Conservation (phyloP, 2,797 vertebrate species). For the Jordanella pulchra region DNA sequence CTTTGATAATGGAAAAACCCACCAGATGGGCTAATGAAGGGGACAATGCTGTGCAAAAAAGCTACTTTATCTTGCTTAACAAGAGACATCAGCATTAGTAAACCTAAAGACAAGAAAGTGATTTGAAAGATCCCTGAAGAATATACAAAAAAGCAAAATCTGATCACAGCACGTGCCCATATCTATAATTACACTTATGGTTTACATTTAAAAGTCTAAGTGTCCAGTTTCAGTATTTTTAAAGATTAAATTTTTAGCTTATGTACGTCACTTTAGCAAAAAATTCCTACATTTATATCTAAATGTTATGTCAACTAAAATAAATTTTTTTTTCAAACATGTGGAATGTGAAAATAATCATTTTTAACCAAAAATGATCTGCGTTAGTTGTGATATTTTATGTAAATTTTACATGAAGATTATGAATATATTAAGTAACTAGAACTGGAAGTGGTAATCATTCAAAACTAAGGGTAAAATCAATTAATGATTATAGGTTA, state of each 20-base stretch:
- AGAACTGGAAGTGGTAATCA: too few relatives aligned
- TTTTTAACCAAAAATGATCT: background rate
- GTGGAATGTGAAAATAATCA: background rate
- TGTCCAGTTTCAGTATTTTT: background rate
- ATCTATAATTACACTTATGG: background rate
- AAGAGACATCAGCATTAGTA: slow-evolving; percentile 37
- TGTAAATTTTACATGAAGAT: too few relatives aligned
- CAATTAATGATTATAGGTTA: too few relatives aligned
- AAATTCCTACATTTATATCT: background rate
- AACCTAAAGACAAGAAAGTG: slow-evolving; percentile 3
- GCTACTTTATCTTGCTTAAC: slow-evolving; percentile 34
- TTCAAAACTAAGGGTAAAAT: too few relatives aligned
- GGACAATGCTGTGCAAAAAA: slow-evolving; percentile 37
- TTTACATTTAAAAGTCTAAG: slow-evolving; percentile 12
- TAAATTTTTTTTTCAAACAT: background rate
- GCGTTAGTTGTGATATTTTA: too few relatives aligned
- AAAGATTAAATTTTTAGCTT: background rate
- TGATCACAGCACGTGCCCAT: background rate
- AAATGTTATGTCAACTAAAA: too few relatives aligned
- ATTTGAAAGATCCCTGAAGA: slow-evolving; percentile 2
- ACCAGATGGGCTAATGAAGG: slow-evolving; percentile 56
- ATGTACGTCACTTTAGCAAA: slow-evolving; percentile 2
- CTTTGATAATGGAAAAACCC: slow-evolving; percentile 40
- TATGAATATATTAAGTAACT: too few relatives aligned
- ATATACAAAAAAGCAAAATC: background rate